Conservation (phyloP, 2,888 invertebrate genomes). For the Drosophila meridionalis region DNA sequence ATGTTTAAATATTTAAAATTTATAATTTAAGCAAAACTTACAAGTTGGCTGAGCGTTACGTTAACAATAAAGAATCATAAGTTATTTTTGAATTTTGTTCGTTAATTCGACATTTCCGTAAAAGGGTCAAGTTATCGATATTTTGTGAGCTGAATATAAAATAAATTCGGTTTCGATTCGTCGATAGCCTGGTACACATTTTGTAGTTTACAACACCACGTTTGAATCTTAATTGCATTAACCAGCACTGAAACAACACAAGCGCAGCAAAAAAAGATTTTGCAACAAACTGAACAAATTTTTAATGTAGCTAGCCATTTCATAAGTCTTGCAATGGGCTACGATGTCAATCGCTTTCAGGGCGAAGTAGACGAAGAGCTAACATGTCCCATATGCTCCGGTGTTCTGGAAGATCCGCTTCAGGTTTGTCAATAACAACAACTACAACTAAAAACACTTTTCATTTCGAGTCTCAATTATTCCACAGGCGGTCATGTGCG, state of each 20-base stretch:
- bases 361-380: constrained; percentile 98
- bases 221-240: not conserved
- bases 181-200: not conserved
- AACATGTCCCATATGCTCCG: constrained; percentile 97
- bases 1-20: not conserved
- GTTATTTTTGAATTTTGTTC: constrained; percentile 8
- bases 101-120: not conserved
- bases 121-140: constrained; percentile 23
- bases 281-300: constrained; percentile 55
- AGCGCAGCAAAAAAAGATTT: constrained; percentile 61
- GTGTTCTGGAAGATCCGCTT: constrained; percentile 96
- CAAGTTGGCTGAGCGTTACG: not conserved
- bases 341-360: constrained; percentile 96
- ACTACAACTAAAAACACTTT: constrained; percentile 9
- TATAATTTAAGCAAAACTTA: constrained; percentile 8
- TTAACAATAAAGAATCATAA: constrained; percentile 1
- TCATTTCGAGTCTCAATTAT: constrained; percentile 15
- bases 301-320: constrained; percentile 43
- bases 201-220: constrained; percentile 19
- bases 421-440: constrained; percentile 86
- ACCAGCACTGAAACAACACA: constrained; percentile 52
- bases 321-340: constrained; percentile 90
- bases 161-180: not conserved
- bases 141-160: not conserved
- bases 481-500: constrained; percentile 94